phyloP scores from a whole-genome alignment of 1,140 invertebrate species.

The Lysiphlebus fabarum region DNA sequence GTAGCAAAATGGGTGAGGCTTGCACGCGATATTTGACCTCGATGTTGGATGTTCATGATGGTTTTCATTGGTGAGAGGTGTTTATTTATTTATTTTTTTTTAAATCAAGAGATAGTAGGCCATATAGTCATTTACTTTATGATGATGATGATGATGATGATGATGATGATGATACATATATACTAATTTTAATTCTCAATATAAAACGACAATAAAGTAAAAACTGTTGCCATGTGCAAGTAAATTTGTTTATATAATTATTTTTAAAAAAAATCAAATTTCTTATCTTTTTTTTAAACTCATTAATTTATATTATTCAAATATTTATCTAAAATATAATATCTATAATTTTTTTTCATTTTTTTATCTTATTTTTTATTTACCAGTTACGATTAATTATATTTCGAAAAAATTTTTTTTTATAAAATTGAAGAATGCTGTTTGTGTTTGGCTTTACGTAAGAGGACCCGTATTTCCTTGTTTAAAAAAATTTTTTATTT shows the following conservation, averaged over 20 bases:
- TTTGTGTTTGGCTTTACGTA: background rate
- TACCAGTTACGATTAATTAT: too few relatives aligned
- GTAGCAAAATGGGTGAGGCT: slow-evolving; percentile 8
- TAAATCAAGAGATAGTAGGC: slow-evolving; percentile 47
- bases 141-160: slow-evolving; percentile 17
- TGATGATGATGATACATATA: slow-evolving; percentile 23
- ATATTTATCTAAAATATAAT: too few relatives aligned
- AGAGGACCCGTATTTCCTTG: slow-evolving; percentile 13
- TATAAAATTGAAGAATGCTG: too few relatives aligned
- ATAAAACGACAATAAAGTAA: slow-evolving; percentile 2
- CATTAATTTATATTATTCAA: background rate
- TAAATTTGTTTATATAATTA: slow-evolving; percentile 2
- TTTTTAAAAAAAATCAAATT: slow-evolving; percentile 24
- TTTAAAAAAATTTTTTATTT: background rate
- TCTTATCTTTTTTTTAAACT: background rate
- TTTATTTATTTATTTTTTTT: slow-evolving; percentile 18
- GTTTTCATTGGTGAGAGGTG: slow-evolving; percentile 47
- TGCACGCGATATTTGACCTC: slow-evolving; percentile 47
- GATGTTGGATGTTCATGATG: slow-evolving; percentile 48
- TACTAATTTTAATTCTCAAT: background rate
- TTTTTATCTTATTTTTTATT: background rate
- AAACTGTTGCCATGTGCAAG: slow-evolving; percentile 3
- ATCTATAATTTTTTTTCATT: too few relatives aligned
- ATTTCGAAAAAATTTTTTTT: too few relatives aligned
- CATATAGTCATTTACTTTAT: slow-evolving; percentile 27